phyloP scores from a whole-genome alignment of 1,140 invertebrate species.

The Apis florea region DNA sequence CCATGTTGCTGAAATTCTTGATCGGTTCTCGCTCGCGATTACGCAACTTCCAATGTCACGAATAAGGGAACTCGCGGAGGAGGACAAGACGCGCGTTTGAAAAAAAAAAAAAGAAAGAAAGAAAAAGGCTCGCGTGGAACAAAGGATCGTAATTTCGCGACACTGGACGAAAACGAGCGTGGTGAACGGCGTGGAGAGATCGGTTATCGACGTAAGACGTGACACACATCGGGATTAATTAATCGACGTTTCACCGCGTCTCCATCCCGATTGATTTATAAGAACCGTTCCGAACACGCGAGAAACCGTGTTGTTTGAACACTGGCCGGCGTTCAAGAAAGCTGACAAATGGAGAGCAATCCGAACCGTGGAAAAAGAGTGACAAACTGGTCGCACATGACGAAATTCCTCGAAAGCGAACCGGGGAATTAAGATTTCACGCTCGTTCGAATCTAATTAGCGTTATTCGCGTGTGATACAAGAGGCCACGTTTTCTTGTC shows the following conservation, averaged over 20 bases:
- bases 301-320: background rate
- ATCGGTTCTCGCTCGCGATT: no score
- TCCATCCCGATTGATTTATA: background rate
- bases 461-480: constrained; percentile 16
- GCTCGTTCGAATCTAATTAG: constrained; percentile 24
- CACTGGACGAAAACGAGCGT: background rate
- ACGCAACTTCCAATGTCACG: no score
- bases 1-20: no score
- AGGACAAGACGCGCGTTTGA: background rate
- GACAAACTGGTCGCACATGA: constrained; percentile 4
- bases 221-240: background rate
- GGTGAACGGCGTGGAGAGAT: background rate
- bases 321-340: background rate
- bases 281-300: background rate
- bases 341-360: background rate
- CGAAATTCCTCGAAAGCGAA: constrained; percentile 1
- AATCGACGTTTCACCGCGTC: background rate
- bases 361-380: background rate
- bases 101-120: no score
- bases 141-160: constrained; percentile 18
- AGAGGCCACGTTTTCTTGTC: no score
- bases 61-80: background rate
- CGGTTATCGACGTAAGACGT: constrained; percentile 6
- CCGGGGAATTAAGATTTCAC: constrained; percentile 10
- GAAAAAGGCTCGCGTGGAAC: background rate